Evolutionary conservation across 1,140 invertebrate genomes (phyloP), one percentile per base, ranked within the genome.

Genomic region (Gonatopus flavifemur): DNA sequence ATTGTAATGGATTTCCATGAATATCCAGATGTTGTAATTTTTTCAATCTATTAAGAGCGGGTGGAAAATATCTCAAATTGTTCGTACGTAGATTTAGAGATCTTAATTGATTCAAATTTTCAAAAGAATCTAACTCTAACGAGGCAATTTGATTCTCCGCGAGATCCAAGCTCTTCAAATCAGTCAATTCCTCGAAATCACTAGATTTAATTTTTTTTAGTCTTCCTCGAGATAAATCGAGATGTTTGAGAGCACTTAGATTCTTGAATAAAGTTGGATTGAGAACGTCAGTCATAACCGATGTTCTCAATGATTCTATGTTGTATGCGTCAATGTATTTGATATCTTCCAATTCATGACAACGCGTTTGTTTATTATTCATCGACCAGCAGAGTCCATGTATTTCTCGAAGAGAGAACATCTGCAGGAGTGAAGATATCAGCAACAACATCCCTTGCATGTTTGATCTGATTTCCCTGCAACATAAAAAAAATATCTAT

Each of bases 1-100:
- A 89, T 22, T 80, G 70, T 2, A 89, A 64, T 3, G 84, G 82
- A 72, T 90, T 90, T 20, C 81, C 71, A 20, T 75, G 76, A 1
- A 89, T 67, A 49, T 89, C 85, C 1, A 90, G 63, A 8, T 80
- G 75, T 22, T 80, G 79, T 4, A 89, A 66, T 57, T 81, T 81
- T 38, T 84, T 83, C 9, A 86, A 76, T 19, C 74, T 76, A 36
- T 79, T 62, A 4, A 74, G 21, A 10, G 61, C 70, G 1, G 50
- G 33, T 0, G 75, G 59, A 22, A 78, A 53, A 7, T 69, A 49
- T 1, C 16, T 42, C 0, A 78, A 46, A 0, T 32, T 48, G 31
- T 77, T 78, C 22, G 46, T 55, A 4, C 60, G 55, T 4, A 77
- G 33, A 19, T 64, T 69, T 7, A 78, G 35, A 22, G 42, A 62